Evolutionary conservation across 2,113 vertebrate species (phyloP).

Genomic region (Pseudois nayaur): DNA sequence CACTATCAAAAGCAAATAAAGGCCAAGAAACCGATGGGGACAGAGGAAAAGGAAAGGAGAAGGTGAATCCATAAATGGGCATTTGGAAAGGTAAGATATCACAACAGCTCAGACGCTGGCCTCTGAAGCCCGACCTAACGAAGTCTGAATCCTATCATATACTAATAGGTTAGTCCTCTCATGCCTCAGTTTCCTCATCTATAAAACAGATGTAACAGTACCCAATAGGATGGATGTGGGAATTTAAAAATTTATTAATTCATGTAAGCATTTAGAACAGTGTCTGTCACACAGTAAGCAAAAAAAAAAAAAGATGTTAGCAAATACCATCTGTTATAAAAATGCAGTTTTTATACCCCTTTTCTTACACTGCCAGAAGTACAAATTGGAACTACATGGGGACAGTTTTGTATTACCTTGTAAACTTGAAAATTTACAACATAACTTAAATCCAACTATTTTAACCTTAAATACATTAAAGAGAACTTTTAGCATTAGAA

Average conservation of each 20-base stretch:
- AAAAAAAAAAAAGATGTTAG: background rate
- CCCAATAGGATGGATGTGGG: background rate
- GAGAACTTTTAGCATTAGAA: background rate
- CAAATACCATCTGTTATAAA: slow-evolving; percentile 8
- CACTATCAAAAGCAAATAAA: background rate
- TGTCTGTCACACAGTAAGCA: background rate
- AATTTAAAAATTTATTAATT: background rate
- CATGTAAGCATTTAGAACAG: background rate
- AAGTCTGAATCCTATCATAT: background rate
- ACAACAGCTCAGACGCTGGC: background rate
- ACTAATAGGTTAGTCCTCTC: background rate
- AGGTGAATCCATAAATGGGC: background rate
- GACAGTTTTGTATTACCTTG: background rate
- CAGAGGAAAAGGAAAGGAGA: background rate
- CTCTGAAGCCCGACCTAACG: background rate
- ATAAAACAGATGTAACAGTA: background rate
- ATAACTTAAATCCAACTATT: background rate
- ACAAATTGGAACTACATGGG: background rate
- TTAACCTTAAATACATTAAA: background rate
- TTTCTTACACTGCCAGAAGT: background rate
- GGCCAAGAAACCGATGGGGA: background rate
- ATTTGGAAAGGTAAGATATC: background rate
- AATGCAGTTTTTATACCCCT: background rate
- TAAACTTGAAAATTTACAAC: slow-evolving; percentile 23
- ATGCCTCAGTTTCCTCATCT: background rate